phyloP scores from a whole-genome alignment of 1,140 invertebrate species.

The Meloidogyne hapla region DNA sequence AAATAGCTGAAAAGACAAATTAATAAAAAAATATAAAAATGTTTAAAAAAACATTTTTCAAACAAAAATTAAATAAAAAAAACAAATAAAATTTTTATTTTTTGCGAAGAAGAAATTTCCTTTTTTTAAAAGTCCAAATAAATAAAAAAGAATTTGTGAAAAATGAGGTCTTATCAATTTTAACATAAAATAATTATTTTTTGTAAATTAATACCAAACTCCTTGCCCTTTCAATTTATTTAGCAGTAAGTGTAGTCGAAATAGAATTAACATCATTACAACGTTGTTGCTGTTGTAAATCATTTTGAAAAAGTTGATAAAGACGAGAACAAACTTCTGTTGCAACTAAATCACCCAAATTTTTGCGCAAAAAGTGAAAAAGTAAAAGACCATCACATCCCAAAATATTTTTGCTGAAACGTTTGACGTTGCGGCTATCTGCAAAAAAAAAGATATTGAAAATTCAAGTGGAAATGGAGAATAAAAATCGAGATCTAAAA shows the following conservation, averaged over 20 bases:
- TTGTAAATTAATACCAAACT: neutral
- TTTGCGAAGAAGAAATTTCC: too few relatives aligned
- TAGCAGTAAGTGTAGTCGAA: neutral
- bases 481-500: too few relatives aligned
- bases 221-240: too few relatives aligned
- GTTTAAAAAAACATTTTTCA: too few relatives aligned
- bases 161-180: neutral
- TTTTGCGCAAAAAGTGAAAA: conserved; percentile 24
- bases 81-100: too few relatives aligned
- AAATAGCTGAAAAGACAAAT: too few relatives aligned
- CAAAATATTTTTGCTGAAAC: conserved; percentile 8
- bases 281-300: neutral
- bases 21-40: too few relatives aligned
- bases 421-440: conserved; percentile 5
- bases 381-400: conserved; percentile 16
- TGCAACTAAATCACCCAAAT: conserved; percentile 9
- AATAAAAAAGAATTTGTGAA: too few relatives aligned
- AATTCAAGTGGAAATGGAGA: too few relatives aligned
- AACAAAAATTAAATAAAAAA: too few relatives aligned
- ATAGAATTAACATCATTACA: neutral
- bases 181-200: neutral
- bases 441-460: neutral
- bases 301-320: conserved; percentile 5
- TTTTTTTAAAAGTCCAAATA: too few relatives aligned
- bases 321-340: conserved; percentile 17